Conservation (phyloP, 1,140 invertebrate species). For the Drosophila willistoni region DNA sequence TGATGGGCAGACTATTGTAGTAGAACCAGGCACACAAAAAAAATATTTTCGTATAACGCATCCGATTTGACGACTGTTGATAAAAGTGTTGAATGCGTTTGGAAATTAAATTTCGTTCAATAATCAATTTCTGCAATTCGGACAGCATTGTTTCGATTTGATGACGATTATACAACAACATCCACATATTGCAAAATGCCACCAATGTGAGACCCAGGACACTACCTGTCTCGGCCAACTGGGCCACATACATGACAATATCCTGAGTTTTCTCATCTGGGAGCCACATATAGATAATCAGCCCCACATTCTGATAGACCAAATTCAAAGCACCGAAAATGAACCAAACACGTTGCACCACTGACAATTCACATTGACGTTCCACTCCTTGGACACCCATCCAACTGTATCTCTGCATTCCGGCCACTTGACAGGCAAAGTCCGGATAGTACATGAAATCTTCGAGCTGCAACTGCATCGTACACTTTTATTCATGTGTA, state of each 20-base stretch:
- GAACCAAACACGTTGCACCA: slow-evolving; percentile 25
- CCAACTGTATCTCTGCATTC: slow-evolving; percentile 42
- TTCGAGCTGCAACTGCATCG: slow-evolving; percentile 42
- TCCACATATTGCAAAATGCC: slow-evolving; percentile 49
- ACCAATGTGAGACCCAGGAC: slow-evolving; percentile 55
- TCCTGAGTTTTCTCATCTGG: slow-evolving; percentile 12
- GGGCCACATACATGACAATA: slow-evolving; percentile 24
- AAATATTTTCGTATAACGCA: slow-evolving; percentile 47
- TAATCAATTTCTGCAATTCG: slow-evolving; percentile 53
- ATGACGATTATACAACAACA: slow-evolving; percentile 34
- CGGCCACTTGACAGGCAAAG: slow-evolving; percentile 39
- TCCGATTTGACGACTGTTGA: slow-evolving; percentile 35
- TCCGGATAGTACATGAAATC: slow-evolving; percentile 58
- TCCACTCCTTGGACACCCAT: background rate
- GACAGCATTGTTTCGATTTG: slow-evolving; percentile 49
- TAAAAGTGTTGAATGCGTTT: slow-evolving; percentile 53
- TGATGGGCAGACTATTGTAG: slow-evolving; percentile 61
- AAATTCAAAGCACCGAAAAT: slow-evolving; percentile 44
- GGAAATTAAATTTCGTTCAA: background rate
- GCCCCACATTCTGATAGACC: slow-evolving; percentile 62
- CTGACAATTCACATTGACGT: background rate
- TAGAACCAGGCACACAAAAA: slow-evolving; percentile 50
- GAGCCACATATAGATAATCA: slow-evolving; percentile 47
- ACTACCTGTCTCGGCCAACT: slow-evolving; percentile 58
- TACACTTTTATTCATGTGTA: slow-evolving; percentile 14